Conservation (phyloP, 2,797 vertebrate genomes). For the Lithobates sylvaticus region DNA sequence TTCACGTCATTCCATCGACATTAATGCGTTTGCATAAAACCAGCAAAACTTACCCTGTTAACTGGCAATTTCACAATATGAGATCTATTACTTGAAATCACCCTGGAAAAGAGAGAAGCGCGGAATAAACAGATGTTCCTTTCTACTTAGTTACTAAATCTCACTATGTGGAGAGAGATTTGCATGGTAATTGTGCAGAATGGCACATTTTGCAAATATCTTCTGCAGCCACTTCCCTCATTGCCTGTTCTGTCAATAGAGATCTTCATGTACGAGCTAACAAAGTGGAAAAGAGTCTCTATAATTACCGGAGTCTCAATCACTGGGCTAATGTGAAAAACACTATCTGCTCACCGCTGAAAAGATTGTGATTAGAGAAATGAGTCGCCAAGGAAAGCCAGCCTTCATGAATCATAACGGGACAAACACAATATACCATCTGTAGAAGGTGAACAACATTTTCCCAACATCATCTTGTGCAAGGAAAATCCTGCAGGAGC, state of each 20-base stretch:
- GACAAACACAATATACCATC: not conserved
- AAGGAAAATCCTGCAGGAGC: not conserved
- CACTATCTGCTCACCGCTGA: not conserved
- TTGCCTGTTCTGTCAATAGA: constrained; percentile 6
- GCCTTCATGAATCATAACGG: not conserved
- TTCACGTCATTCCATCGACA: not conserved
- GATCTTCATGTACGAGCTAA: constrained; percentile 17
- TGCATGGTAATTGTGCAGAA: constrained; percentile 30
- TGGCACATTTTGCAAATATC: constrained; percentile 8
- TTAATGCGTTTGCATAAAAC: not conserved
- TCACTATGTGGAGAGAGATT: constrained; percentile 20
- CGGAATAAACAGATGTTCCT: constrained; percentile 26
- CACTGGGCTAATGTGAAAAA: constrained; percentile 25
- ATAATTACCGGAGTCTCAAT: not conserved
- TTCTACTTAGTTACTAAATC: constrained; percentile 16
- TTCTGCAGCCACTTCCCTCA: constrained; percentile 3
- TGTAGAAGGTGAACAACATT: not conserved
- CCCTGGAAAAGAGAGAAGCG: constrained; percentile 77
- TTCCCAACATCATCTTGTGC: not conserved
- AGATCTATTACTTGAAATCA: constrained; percentile 92
- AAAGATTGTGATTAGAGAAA: constrained; percentile 9
- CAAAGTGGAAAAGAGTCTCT: not conserved
- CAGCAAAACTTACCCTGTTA: constrained; percentile 83
- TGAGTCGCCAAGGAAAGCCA: not conserved
- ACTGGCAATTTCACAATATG: constrained; percentile 92